A percentile compares a stretch with the other conserved stretches of the same genome.
These are phyloP conservation scores for Lytechinus pictus DNA, from an alignment of 35 echinoderm and acorn worm species.

Conservation along the genomic window DNA sequence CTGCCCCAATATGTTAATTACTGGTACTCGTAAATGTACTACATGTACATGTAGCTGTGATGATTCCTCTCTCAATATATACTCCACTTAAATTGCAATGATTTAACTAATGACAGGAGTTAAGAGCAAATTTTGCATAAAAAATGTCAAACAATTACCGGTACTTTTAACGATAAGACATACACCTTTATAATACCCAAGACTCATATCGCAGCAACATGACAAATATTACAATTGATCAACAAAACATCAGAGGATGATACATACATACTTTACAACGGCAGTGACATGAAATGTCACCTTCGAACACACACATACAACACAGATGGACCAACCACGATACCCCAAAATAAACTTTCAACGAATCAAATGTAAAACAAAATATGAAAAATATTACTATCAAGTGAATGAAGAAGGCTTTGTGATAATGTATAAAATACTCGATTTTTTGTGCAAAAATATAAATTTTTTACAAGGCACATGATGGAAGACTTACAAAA, in stretches of 20 bases:
- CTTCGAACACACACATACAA: neutral
- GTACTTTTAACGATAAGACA: neutral
- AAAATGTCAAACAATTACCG: neutral
- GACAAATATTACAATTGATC: neutral
- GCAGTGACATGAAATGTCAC: neutral
- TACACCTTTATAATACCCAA: neutral
- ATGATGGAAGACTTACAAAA: slow-evolving; percentile 35
- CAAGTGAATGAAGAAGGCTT: neutral
- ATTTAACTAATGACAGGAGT: too few relatives aligned
- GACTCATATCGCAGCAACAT: neutral
- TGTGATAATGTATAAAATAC: neutral
- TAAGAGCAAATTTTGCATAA: too few relatives aligned
- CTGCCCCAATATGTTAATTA: too few relatives aligned
- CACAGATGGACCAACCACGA: neutral
- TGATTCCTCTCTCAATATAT: too few relatives aligned
- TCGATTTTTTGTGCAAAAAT: slow-evolving; percentile 32
- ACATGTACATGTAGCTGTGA: too few relatives aligned
- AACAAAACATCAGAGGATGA: neutral
- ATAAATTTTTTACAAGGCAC: slow-evolving; percentile 40
- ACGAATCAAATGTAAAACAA: neutral
- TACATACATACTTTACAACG: neutral
- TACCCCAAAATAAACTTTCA: neutral
- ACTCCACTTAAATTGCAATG: too few relatives aligned
- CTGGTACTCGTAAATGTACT: too few relatives aligned
- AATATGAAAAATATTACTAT: slow-evolving; percentile 16